Percentiles rank a stretch among this genome's conserved stretches.
phyloP scores from a whole-genome alignment of 2,888 invertebrate species.

The Synanthedon andrenaeformis region DNA sequence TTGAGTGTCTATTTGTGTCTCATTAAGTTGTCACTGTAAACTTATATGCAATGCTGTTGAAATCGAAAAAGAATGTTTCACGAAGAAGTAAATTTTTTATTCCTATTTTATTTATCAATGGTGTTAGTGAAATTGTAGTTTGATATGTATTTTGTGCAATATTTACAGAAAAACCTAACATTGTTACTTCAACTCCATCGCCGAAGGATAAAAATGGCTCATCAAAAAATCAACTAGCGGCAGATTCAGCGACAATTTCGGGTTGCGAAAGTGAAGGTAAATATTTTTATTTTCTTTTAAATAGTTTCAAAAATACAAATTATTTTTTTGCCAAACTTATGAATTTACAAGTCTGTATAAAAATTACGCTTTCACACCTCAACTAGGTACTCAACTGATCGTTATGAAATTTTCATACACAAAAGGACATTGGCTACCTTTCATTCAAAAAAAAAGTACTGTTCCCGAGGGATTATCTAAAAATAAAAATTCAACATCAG shows the following conservation, averaged over 20 bases:
- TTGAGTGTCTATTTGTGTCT: background rate
- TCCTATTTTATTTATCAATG: background rate
- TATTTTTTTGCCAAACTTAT: too few relatives aligned
- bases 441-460: too few relatives aligned
- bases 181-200: conserved; percentile 38
- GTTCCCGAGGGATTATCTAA: too few relatives aligned
- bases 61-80: conserved; percentile 12
- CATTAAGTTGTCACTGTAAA: background rate
- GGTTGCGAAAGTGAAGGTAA: conserved; percentile 52
- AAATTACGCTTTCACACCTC: too few relatives aligned
- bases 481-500: too few relatives aligned
- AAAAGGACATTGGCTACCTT: too few relatives aligned
- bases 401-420: too few relatives aligned
- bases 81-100: conserved; percentile 10
- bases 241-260: conserved; percentile 30
- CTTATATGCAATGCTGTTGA: background rate
- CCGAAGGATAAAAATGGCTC: conserved; percentile 36
- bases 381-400: too few relatives aligned
- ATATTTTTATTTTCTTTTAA: background rate
- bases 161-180: conserved; percentile 37
- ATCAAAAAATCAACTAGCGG: conserved; percentile 29
- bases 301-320: background rate
- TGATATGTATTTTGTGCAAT: background rate
- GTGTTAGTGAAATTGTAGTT: background rate
- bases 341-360: too few relatives aligned